Conservation (phyloP, 2,113 vertebrate genomes). For the Tychaedon coryphoeus region DNA sequence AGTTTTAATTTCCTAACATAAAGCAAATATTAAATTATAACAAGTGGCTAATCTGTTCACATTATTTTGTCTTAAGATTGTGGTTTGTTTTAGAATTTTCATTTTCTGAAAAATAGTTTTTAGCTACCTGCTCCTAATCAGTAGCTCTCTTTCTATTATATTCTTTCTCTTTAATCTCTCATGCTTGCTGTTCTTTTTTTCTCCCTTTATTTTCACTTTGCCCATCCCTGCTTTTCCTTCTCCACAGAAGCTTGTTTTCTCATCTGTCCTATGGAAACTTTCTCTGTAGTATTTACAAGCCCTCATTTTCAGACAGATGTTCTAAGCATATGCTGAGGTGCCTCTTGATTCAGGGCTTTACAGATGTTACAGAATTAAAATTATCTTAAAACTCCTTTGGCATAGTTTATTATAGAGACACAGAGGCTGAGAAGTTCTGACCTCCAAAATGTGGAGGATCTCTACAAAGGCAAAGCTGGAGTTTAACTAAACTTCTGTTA, state of each 20-base stretch:
- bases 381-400: background rate
- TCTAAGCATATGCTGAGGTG: background rate
- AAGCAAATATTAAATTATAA: slow-evolving; percentile 12
- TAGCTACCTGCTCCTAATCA: background rate
- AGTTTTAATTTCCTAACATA: background rate
- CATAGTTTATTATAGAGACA: background rate
- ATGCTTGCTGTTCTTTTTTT: background rate
- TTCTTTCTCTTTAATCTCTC: background rate
- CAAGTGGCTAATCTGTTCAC: background rate
- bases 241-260: background rate
- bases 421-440: background rate
- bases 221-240: background rate
- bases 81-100: background rate
- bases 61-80: background rate
- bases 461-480: background rate
- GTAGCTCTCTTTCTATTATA: background rate
- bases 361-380: background rate
- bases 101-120: background rate
- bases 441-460: background rate
- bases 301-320: slow-evolving; percentile 10
- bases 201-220: background rate
- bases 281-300: background rate
- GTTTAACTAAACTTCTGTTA: background rate
- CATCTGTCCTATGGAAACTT: background rate
- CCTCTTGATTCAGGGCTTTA: background rate